These are phyloP conservation scores for Adoxophyes honmai DNA, from an alignment of 1,140 invertebrate species.

Conservation along the genomic window DNA sequence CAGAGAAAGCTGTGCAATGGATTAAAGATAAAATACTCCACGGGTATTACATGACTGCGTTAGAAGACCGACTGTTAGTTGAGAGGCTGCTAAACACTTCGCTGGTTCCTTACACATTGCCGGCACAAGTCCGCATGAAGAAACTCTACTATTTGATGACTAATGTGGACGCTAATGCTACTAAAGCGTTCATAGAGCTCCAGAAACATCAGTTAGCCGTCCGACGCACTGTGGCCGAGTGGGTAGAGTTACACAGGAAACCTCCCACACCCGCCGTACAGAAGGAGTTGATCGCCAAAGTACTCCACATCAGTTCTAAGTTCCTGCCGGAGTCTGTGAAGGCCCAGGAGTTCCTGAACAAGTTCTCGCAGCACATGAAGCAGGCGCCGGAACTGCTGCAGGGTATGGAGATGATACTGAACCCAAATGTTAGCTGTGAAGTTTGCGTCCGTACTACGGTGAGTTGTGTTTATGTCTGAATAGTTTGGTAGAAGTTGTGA, in stretches of 20 bases:
- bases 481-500: too few relatives aligned
- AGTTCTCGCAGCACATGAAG: slow-evolving; percentile 90
- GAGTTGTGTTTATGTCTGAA: slow-evolving; percentile 41
- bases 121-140: slow-evolving; percentile 94
- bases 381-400: slow-evolving; percentile 87
- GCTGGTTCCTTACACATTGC: slow-evolving; percentile 94
- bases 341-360: slow-evolving; percentile 93
- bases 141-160: slow-evolving; percentile 94
- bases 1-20: slow-evolving; percentile 95
- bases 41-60: slow-evolving; percentile 80
- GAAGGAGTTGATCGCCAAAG: slow-evolving; percentile 82
- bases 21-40: slow-evolving; percentile 98
- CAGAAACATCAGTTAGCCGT: slow-evolving; percentile 94
- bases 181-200: slow-evolving; percentile 96
- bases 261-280: slow-evolving; percentile 80
- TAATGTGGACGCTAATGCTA: slow-evolving; percentile 96
- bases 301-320: slow-evolving; percentile 75
- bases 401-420: slow-evolving; percentile 91
- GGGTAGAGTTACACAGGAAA: slow-evolving; percentile 88
- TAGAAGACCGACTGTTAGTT: slow-evolving; percentile 90
- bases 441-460: slow-evolving; percentile 91
- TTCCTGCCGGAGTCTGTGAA: slow-evolving; percentile 96
- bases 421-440: slow-evolving; percentile 92
- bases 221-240: slow-evolving; percentile 89
- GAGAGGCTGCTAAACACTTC: slow-evolving; percentile 97